These are phyloP conservation scores for Agonopterix subpropinquella DNA, from an alignment of 2,888 invertebrate species.

Conservation along the genomic window DNA sequence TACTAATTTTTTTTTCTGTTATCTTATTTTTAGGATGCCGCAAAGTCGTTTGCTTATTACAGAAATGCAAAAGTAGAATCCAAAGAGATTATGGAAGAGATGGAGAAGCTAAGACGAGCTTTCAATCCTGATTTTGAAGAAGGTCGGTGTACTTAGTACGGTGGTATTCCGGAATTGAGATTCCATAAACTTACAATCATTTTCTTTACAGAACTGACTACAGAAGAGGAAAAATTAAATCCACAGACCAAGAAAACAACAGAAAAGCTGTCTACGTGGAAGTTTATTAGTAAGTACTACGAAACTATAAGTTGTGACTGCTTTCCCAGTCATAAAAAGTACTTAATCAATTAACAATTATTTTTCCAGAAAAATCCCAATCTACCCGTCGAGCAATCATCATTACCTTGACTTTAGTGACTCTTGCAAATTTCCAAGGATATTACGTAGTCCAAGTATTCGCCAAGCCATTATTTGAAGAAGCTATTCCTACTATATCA, in stretches of 20 bases:
- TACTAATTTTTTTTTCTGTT: background rate
- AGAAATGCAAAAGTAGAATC: conserved; percentile 27
- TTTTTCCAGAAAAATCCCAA: conserved; percentile 37
- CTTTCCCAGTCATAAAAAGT: too few species aligned
- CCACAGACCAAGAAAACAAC: background rate
- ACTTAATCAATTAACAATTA: too few species aligned
- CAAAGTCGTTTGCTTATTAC: conserved; percentile 44
- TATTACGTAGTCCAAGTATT: conserved; percentile 48
- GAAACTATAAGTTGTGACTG: too few species aligned
- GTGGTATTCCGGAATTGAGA: conserved; percentile 47
- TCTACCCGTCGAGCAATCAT: conserved; percentile 39
- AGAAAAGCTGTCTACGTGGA: conserved; percentile 15
- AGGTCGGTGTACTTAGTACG: conserved; percentile 19
- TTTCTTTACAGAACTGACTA: background rate
- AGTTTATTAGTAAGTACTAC: background rate
- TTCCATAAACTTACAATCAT: background rate
- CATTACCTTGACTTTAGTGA: conserved; percentile 28
- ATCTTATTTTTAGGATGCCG: conserved; percentile 38
- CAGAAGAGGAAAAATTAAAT: background rate
- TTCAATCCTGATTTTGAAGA: conserved; percentile 30
- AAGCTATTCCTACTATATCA: conserved; percentile 43
- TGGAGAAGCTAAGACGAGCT: conserved; percentile 29
- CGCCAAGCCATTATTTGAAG: conserved; percentile 43
- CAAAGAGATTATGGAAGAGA: conserved; percentile 33
- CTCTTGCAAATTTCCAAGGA: conserved; percentile 48